Base-by-base conservation (phyloP, 1,140 invertebrate species). In the Lethocerus indicus region DNA sequence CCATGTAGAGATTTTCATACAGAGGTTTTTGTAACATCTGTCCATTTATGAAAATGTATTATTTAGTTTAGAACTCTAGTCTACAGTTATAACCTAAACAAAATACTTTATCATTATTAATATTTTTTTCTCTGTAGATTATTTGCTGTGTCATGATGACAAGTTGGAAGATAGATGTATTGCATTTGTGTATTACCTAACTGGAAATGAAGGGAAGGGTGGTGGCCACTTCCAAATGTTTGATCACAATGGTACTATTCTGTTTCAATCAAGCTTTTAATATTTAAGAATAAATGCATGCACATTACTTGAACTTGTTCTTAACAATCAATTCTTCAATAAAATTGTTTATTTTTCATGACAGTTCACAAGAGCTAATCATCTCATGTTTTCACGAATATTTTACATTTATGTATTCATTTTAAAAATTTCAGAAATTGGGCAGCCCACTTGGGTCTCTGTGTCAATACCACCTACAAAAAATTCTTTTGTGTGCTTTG, bases 81-180 rank as follows among this genome's bases (percentile, higher is more conserved):
- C 21, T n/a, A 12, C 13, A 7, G 7, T 18, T 23, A 18, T 12
- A 13, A 13, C 20, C 9, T 23, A 23, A 12, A 23, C 18, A 13
- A 13, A 21, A 3, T 3, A 28, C 5, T n/a, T 28, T 46, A n/a
- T 13, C 16, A 7, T 21, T 46, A 46, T 21, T 28, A 5, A 29
- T 6, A 29, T 29, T 13, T 24, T 50, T 36, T 12, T 25, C 6
- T 26, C 51, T 52, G 36, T 52, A 59, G 58, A 59, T 57, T 50
- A 51, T 35, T 42, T 59, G 24, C 51, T 59, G 13, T 59, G 58
- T 47, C 58, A 59, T 37, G 58, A 59, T 49, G 58, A 59, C 41
- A 54, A 55, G 43, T 55, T 51, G 35, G 52, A 56, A 21, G 55
- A 59, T 44, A 43, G 58, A 12, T 51, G 47, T 36, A 47, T 59